Evolutionary conservation across 2,888 invertebrate genomes (phyloP).

Genomic region (Pachycephus smyrnensis): DNA sequence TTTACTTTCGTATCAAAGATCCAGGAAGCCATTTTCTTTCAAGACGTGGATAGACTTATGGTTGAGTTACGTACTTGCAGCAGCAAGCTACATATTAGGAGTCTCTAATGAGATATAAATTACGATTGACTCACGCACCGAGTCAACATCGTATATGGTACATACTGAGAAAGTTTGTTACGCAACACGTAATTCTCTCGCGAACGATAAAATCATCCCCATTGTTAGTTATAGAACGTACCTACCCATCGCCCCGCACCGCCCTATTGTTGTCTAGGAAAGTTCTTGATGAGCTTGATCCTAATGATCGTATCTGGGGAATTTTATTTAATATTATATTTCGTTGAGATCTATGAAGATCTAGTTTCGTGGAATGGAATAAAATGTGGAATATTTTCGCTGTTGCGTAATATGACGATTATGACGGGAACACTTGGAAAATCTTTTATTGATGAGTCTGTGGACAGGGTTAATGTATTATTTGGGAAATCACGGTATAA

Average conservation of each 20-base stretch:
- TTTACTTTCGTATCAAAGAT: not conserved
- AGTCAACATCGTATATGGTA: slow-evolving; percentile 35
- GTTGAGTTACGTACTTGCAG: not conserved
- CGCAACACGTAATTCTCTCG: slow-evolving; percentile 28
- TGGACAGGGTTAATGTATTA: not conserved
- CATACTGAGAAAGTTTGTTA: slow-evolving; percentile 41
- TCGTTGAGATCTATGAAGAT: too few species aligned
- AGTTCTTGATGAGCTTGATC: not conserved
- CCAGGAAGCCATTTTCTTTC: not conserved
- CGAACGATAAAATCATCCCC: slow-evolving; percentile 44
- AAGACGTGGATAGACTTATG: not conserved
- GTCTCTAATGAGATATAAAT: slow-evolving; percentile 49
- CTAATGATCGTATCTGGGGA: not conserved
- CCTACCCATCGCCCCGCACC: not conserved
- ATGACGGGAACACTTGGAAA: not conserved
- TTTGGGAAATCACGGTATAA: not conserved
- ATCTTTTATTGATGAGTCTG: not conserved
- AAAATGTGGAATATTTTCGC: too few species aligned
- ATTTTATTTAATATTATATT: not conserved
- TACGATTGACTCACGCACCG: slow-evolving; percentile 40
- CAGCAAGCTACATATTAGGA: slow-evolving; percentile 43
- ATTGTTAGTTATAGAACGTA: slow-evolving; percentile 38
- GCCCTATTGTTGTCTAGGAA: not conserved
- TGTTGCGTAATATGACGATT: not conserved
- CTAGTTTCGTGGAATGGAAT: too few species aligned